phyloP scores from a whole-genome alignment of 1,140 invertebrate genomes.

The Asobara japonica region DNA sequence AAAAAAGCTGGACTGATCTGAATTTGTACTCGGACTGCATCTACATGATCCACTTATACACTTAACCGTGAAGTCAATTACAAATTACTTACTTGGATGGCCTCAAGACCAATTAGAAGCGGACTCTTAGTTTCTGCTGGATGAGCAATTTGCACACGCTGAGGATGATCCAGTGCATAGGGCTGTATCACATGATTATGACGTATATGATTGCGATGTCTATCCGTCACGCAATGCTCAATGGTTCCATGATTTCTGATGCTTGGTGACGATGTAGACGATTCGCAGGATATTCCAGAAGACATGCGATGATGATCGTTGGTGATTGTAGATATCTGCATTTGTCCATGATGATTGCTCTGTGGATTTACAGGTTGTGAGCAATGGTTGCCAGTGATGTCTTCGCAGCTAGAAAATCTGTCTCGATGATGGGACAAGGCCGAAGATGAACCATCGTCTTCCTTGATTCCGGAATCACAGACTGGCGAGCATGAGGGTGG shows the following conservation, averaged over 20 bases:
- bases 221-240: slow-evolving; percentile 44
- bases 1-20: too few relatives aligned
- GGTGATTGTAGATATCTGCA: slow-evolving; percentile 3
- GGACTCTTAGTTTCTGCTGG: slow-evolving; percentile 43
- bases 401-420: slow-evolving; percentile 24
- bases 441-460: slow-evolving; percentile 25
- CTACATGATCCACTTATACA: not conserved
- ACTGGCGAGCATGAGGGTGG: slow-evolving; percentile 18
- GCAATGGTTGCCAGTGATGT: not conserved
- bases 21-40: too few relatives aligned
- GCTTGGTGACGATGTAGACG: slow-evolving; percentile 54
- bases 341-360: not conserved
- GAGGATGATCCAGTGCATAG: slow-evolving; percentile 27
- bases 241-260: slow-evolving; percentile 52
- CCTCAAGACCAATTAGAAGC: slow-evolving; percentile 52
- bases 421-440: slow-evolving; percentile 24
- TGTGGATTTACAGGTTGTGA: slow-evolving; percentile 15
- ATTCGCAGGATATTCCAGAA: slow-evolving; percentile 59
- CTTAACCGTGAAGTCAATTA: not conserved
- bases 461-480: slow-evolving; percentile 26
- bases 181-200: slow-evolving; percentile 30
- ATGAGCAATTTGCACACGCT: slow-evolving; percentile 27
- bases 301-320: slow-evolving; percentile 52
- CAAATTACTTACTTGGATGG: slow-evolving; percentile 52
- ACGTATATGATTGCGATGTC: slow-evolving; percentile 19